Evolutionary conservation across 2,797 vertebrate genomes (phyloP).

Genomic region (Catamblyrhynchus diadema): DNA sequence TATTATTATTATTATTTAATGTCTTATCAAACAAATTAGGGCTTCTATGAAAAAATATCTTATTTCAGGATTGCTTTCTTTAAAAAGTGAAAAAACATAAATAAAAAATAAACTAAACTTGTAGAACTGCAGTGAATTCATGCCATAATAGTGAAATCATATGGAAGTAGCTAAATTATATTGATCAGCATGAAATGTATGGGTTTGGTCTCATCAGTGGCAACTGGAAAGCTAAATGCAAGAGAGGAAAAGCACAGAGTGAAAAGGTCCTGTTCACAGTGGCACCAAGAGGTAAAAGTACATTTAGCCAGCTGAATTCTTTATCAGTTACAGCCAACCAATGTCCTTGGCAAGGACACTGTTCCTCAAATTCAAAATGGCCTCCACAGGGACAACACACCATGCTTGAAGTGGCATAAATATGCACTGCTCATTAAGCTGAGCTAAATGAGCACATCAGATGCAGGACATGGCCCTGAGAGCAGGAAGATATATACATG

Average conservation of each 20-base stretch:
- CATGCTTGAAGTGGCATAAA: constrained; percentile 27
- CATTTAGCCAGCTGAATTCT: constrained; percentile 57
- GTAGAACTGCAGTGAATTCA: constrained; percentile 52
- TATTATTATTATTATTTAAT: neutral
- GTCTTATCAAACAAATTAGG: neutral
- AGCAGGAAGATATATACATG: constrained; percentile 31
- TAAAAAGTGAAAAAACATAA: neutral
- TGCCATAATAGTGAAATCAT: constrained; percentile 37
- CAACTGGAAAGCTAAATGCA: constrained; percentile 21
- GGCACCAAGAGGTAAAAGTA: constrained; percentile 80
- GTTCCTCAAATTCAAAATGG: constrained; percentile 56
- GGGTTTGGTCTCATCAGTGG: neutral
- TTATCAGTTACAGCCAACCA: constrained; percentile 54
- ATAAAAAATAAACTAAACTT: neutral
- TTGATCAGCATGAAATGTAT: constrained; percentile 58
- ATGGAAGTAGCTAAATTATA: constrained; percentile 41
- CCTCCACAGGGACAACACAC: constrained; percentile 48
- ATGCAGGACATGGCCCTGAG: constrained; percentile 28
- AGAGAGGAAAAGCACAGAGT: neutral
- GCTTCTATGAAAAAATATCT: neutral
- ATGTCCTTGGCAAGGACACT: constrained; percentile 36
- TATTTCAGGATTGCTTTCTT: neutral
- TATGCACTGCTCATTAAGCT: constrained; percentile 47
- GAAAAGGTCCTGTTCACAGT: constrained; percentile 68
- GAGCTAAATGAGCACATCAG: constrained; percentile 22